These are phyloP conservation scores for Podargus strigoides DNA, from an alignment of 2,797 vertebrate genomes.

Conservation along the genomic window DNA sequence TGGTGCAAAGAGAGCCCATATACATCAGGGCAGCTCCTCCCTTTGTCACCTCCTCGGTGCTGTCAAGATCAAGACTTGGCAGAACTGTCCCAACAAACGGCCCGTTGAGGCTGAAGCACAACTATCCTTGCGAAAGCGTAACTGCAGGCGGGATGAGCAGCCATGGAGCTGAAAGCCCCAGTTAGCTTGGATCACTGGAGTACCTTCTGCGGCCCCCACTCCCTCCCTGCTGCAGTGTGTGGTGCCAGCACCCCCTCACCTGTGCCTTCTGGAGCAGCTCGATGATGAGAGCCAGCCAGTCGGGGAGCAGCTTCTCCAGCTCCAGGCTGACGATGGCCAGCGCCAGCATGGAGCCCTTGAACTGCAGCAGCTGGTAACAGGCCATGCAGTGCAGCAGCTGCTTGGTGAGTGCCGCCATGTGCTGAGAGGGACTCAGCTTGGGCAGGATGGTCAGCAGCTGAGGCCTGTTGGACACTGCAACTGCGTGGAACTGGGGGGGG, in stretches of 20 bases:
- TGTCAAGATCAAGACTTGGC: accelerated
- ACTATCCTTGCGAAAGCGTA: accelerated
- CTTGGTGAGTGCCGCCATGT: slow-evolving; percentile 83
- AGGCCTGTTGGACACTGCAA: slow-evolving; percentile 83
- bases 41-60: accelerated
- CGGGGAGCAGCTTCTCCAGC: slow-evolving; percentile 92
- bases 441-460: slow-evolving; percentile 78
- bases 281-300: slow-evolving; percentile 93
- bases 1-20: accelerated
- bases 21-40: accelerated
- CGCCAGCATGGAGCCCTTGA: slow-evolving; percentile 92
- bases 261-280: slow-evolving; percentile 88
- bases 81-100: neutral
- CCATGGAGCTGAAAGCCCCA: accelerated
- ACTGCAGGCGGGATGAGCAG: neutral
- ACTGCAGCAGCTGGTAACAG: slow-evolving; percentile 84
- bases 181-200: accelerated
- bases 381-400: slow-evolving; percentile 89
- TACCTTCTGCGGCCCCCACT: accelerated
- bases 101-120: neutral
- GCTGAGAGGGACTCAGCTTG: slow-evolving; percentile 84
- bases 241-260: slow-evolving; percentile 40
- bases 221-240: accelerated
- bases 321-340: slow-evolving; percentile 92
- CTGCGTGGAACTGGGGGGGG: slow-evolving; percentile 84